Percentiles rank a stretch among this genome's conserved stretches.
phyloP scores from a whole-genome alignment of 2,797 vertebrate species.

The Enteromius radiatus region DNA sequence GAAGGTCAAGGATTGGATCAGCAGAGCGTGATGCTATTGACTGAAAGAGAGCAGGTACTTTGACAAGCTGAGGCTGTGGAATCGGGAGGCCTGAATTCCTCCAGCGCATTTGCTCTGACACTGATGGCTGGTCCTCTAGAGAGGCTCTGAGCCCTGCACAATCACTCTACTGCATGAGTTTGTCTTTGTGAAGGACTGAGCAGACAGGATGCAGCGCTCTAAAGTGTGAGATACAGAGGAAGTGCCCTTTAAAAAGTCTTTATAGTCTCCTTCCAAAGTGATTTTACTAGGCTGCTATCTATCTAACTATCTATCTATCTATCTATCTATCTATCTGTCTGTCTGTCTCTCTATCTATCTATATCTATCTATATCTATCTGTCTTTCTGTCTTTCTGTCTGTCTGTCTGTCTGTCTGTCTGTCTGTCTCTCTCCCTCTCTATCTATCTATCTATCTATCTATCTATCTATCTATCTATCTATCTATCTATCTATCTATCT shows the following conservation, averaged over 20 bases:
- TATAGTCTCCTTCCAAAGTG: conserved; percentile 4
- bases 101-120: conserved; percentile 52
- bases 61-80: conserved; percentile 54
- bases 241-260: conserved; percentile 28
- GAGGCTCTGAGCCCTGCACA: conserved; percentile 57
- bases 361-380: rapidly evolving
- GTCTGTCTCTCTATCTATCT: neutral
- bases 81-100: conserved; percentile 62
- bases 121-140: conserved; percentile 60
- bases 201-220: conserved; percentile 26
- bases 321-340: neutral
- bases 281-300: neutral
- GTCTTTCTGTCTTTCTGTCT: neutral
- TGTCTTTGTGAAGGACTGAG: conserved; percentile 40
- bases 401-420: neutral
- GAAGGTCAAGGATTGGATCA: conserved; percentile 70
- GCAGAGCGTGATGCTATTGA: conserved; percentile 66
- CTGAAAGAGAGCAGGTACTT: conserved; percentile 58
- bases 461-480: too few relatives aligned
- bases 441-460: too few relatives aligned
- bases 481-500: too few relatives aligned
- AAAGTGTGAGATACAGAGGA: conserved; percentile 15
- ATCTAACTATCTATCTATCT: neutral
- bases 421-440: too few relatives aligned
- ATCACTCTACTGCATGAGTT: conserved; percentile 50